Evolutionary conservation across 2,797 vertebrate genomes (phyloP).

Genomic region (Salarias fasciatus): DNA sequence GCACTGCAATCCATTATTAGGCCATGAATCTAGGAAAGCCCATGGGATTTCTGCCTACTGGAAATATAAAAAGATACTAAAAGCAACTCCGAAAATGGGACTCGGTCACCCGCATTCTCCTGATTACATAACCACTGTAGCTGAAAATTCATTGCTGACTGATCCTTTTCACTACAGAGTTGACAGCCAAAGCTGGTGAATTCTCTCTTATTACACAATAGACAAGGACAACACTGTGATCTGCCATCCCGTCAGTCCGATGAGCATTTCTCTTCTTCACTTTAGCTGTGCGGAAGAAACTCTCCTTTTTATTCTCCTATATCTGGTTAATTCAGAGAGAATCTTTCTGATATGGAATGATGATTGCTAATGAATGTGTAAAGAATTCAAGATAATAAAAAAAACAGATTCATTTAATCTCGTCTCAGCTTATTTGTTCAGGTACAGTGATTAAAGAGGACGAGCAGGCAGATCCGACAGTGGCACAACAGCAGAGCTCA

Average conservation of each 20-base stretch:
- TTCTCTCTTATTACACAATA: constrained; percentile 42
- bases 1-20: constrained; percentile 34
- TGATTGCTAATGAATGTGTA: not conserved
- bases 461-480: constrained; percentile 27
- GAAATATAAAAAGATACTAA: constrained; percentile 52
- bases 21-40: constrained; percentile 19
- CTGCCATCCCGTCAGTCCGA: too few species aligned
- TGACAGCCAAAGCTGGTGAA: constrained; percentile 51
- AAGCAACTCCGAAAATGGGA: constrained; percentile 44
- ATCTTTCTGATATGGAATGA: too few species aligned
- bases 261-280: too few species aligned
- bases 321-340: too few species aligned
- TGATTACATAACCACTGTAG: constrained; percentile 52
- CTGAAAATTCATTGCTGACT: constrained; percentile 37
- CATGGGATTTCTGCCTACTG: constrained; percentile 15
- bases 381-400: constrained; percentile 13
- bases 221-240: constrained; percentile 30
- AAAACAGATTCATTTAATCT: constrained; percentile 34
- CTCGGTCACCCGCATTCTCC: constrained; percentile 6
- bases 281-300: too few species aligned
- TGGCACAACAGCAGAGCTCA: constrained; percentile 13
- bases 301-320: too few species aligned
- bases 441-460: constrained; percentile 43
- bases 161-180: constrained; percentile 40
- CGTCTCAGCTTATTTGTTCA: constrained; percentile 36